Base-by-base conservation (phyloP, 2,888 invertebrate species). In the Drosophila mayaguana region DNA sequence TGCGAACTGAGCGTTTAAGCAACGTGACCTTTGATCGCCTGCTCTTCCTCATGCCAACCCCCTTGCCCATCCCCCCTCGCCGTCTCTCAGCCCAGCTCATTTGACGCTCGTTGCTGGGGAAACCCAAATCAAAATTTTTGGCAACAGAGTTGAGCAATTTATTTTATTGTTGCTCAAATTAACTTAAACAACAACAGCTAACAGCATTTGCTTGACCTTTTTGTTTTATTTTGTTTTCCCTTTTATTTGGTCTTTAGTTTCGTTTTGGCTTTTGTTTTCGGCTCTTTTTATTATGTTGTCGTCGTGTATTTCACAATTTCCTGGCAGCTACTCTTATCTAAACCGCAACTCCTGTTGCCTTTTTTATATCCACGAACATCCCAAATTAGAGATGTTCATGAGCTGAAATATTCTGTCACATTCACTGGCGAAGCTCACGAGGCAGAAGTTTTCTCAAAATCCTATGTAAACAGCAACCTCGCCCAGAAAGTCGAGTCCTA, bases 101-200 rank as follows among this genome's bases (percentile, higher is more conserved):
- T 32, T 36, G 45, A 6, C 32, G 22, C 46, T 18, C n/a, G 36
- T 28, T 64, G 64, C 18, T 46, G 20, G 38, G 25, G 40, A 48
- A 68, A 76, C 76, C 78, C 76, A 78, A 77, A 77, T 77, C 70
- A 81, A 76, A 80, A 80, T 66, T 72, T 81, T 70, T 57, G 64
- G 55, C 67, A 53, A 68, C 73, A 68, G 72, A 72, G 67, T 78
- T 72, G 59, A 65, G 73, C 73, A 78, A 77, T 77, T 77, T 77
- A 78, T 77, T 77, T 78, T 73, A 77, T 78, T 77, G 78, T 77
- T 77, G 55, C 70, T 73, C 63, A 78, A 77, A 74, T 78, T 77
- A 78, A 69, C 65, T 74, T 65, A 66, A 69, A 78, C 69, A 74
- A 73, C 78, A 68, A 57, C 72, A 77, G 32, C 59, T 43, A 63